Conservation (phyloP, 2,797 vertebrate species). For the Eutrigla gurnardus region DNA sequence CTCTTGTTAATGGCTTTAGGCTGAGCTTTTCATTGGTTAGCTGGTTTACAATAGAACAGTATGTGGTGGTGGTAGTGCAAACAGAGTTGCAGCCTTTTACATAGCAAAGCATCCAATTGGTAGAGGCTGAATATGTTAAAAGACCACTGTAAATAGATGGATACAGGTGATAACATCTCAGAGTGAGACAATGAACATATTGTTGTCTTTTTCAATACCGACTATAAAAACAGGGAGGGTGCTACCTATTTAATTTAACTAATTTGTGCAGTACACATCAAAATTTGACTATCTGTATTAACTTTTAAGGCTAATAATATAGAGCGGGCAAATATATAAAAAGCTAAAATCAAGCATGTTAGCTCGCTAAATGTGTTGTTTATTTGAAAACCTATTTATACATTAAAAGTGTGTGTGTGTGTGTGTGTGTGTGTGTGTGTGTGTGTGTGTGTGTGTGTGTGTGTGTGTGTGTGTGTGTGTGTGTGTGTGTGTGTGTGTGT, state of each 20-base stretch:
- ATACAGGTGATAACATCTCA: background rate
- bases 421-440: too few relatives aligned
- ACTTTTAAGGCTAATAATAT: background rate
- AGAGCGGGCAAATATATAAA: background rate
- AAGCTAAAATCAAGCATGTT: conserved; percentile 1
- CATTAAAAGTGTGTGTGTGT: too few relatives aligned
- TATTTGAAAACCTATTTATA: too few relatives aligned
- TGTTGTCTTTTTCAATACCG: background rate
- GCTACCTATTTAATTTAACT: background rate
- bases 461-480: too few relatives aligned
- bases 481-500: too few relatives aligned
- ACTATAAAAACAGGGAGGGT: background rate
- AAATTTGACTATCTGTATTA: background rate
- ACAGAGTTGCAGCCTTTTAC: background rate
- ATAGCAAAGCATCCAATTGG: too few relatives aligned
- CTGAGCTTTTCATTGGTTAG: conserved; percentile 18
- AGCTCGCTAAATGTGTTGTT: too few relatives aligned
- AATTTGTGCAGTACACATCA: background rate
- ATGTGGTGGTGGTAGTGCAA: background rate
- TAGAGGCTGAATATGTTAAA: background rate
- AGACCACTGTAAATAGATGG: background rate
- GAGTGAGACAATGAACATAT: background rate
- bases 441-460: too few relatives aligned
- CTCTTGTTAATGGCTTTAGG: conserved; percentile 28
- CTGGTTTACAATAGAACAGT: conserved; percentile 18